These are phyloP conservation scores for Battus philenor DNA, from an alignment of 1,140 invertebrate genomes.

Conservation along the genomic window DNA sequence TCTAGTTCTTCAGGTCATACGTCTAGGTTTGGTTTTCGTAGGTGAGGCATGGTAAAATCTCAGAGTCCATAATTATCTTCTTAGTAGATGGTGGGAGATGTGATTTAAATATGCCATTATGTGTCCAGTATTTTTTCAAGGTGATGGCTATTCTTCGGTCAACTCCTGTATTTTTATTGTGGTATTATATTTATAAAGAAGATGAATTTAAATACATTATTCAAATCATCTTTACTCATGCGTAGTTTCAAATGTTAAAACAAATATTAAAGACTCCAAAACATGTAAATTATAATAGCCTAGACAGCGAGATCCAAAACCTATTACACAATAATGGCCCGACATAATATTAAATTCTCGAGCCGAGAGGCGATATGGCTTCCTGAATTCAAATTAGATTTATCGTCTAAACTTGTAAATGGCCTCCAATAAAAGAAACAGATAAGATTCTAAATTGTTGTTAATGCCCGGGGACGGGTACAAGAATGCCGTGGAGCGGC, in stretches of 20 bases:
- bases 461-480: conserved; percentile 7
- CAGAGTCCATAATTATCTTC: no score
- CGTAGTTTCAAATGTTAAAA: not conserved
- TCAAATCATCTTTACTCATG: not conserved
- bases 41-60: no score
- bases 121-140: no score
- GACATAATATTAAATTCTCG: conserved; percentile 14
- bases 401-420: conserved; percentile 15
- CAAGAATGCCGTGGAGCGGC: conserved; percentile 12
- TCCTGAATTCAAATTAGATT: conserved; percentile 18
- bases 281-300: conserved; percentile 8
- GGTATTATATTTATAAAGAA: no score
- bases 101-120: no score
- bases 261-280: not conserved
- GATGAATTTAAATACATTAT: not conserved
- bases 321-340: conserved; percentile 7
- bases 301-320: not conserved
- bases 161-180: no score
- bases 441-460: conserved; percentile 17
- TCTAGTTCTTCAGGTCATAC: no score
- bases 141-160: no score
- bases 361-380: conserved; percentile 12
- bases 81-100: no score
- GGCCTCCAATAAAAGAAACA: conserved; percentile 14
- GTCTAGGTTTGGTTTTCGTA: no score